Conservation (phyloP, 2,113 vertebrate genomes). For the Urocynchramus pylzowi region DNA sequence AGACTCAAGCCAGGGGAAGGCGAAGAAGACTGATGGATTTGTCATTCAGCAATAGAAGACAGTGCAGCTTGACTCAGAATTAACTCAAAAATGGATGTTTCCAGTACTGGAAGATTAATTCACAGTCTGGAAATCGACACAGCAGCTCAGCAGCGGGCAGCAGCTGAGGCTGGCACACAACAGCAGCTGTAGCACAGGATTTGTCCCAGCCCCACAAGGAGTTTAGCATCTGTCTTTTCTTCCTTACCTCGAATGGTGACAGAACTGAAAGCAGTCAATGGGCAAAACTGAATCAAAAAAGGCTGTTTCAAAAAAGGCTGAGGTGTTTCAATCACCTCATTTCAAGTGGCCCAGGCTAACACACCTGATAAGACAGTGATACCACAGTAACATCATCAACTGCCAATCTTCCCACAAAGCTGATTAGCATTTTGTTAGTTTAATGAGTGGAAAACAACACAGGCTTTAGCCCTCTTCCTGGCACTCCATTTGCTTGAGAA, state of each 20-base stretch:
- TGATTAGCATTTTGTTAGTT: slow-evolving; percentile 29
- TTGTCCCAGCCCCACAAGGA: not conserved
- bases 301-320: not conserved
- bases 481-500: not conserved
- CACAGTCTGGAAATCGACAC: not conserved
- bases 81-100: not conserved
- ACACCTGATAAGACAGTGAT: not conserved
- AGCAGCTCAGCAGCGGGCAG: not conserved
- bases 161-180: not conserved
- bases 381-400: not conserved
- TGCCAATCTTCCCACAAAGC: not conserved
- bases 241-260: not conserved
- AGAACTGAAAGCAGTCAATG: not conserved
- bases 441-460: not conserved
- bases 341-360: not conserved
- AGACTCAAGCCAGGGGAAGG: not conserved
- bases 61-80: not conserved
- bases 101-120: not conserved
- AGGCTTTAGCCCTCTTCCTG: not conserved
- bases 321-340: not conserved
- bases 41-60: not conserved
- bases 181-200: not conserved
- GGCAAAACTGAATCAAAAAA: not conserved
- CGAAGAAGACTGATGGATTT: not conserved
- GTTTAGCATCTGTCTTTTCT: not conserved